Percentiles rank a stretch among this genome's conserved stretches.
Conservation (phyloP, 2,888 invertebrate genomes). For the Drosophila trichaetosa region DNA sequence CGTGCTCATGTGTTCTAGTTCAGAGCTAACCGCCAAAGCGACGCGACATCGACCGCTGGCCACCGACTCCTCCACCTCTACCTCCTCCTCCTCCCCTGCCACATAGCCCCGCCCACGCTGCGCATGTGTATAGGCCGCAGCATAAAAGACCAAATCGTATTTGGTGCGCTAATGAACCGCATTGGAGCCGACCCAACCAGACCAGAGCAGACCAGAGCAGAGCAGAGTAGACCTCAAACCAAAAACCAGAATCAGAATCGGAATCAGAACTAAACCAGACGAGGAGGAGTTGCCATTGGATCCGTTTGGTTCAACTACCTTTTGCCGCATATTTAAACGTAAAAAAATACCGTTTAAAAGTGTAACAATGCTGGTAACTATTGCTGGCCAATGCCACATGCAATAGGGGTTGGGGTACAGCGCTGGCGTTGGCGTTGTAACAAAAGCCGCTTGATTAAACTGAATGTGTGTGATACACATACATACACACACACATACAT, state of each 20-base stretch:
- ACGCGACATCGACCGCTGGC: constrained; percentile 24
- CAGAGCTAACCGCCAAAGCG: constrained; percentile 39
- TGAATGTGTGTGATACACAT: constrained; percentile 24
- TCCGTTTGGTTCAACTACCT: constrained; percentile 27
- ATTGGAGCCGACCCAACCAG: constrained; percentile 45
- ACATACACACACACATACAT: neutral
- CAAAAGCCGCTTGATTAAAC: constrained; percentile 73
- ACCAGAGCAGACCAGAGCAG: constrained; percentile 20
- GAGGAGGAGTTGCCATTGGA: constrained; percentile 41
- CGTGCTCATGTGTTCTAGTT: constrained; percentile 81
- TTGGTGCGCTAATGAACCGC: constrained; percentile 80
- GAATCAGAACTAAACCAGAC: constrained; percentile 32
- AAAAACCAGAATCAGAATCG: constrained; percentile 30
- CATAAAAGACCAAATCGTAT: constrained; percentile 66
- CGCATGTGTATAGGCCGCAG: constrained; percentile 33
- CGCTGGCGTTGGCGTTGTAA: constrained; percentile 36
- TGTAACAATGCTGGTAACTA: constrained; percentile 75
- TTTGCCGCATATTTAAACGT: constrained; percentile 68
- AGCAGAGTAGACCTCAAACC: constrained; percentile 6
- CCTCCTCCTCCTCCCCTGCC: neutral
- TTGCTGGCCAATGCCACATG: constrained; percentile 25
- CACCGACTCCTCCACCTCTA: neutral
- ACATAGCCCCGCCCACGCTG: constrained; percentile 19
- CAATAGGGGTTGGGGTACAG: neutral
- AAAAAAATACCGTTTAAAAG: constrained; percentile 72